Base-by-base conservation (phyloP, 1,140 invertebrate genomes). In the Hirudo medicinalis region DNA sequence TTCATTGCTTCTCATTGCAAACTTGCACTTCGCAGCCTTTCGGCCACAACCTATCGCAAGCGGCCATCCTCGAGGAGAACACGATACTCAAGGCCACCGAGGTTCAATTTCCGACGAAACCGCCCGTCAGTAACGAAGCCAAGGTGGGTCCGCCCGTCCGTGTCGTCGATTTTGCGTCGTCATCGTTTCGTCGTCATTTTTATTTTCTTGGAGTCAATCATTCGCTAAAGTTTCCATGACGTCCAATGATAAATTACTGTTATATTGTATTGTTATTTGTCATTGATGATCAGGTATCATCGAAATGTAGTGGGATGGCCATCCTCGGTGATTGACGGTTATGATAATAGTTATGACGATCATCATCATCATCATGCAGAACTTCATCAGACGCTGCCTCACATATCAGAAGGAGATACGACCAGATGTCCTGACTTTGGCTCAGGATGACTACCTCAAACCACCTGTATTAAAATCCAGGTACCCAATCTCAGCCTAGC, bases 71-170 rank as follows among this genome's bases (percentile, higher is more conserved):
- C 79, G 95, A 99, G 86, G 95, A 99, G 83, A 98, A 98, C 82
- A 99, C 94, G 72, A 99, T 99, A 82, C 84, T 99, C 72, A 99
- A 99, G 86, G 96, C 96, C 70, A 97, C 92, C 73, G 95, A 98
- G 83, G 94, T 99, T 77, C 92, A 96, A 83, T 99, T 99, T 84
- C 93, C 94, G 74, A 91, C 93, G 82, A 98, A 98, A 86, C 96
- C 96, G 74, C 91, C 91, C 76, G 92, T 98, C 80, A 94, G 90
- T 80, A 90, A 90, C 83, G 94, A 97, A 88, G 95, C 95, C 76
- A 97, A 98, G 89, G 92, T 81, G 75, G 15, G 22, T 32, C 2
- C 1, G 8, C 11, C 11, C n/a, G n/a, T n/a, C n/a, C n/a, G n/a
- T n/a, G n/a, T n/a, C n/a, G 54, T n/a, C 9, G 9, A 57, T 9